Percentiles rank a stretch among this genome's conserved stretches.
Conservation (phyloP, 2,888 invertebrate species). For the Neoitamus cyanurus region DNA sequence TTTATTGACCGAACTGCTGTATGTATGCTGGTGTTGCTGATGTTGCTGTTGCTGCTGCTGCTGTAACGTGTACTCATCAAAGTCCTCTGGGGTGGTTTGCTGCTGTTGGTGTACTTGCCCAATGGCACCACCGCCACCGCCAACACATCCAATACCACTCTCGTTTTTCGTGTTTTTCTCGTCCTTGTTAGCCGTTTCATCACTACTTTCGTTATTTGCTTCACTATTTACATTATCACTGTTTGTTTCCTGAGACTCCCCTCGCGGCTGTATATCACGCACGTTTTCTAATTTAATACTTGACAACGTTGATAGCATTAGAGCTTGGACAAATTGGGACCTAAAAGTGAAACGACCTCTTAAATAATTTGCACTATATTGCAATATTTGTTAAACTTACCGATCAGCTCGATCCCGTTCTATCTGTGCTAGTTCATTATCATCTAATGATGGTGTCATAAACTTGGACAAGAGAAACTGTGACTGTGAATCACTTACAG, state of each 20-base stretch:
- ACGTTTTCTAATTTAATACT: constrained; percentile 58
- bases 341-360: constrained; percentile 49
- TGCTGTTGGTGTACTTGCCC: constrained; percentile 64
- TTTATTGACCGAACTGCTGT: constrained; percentile 56
- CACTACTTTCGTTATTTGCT: constrained; percentile 55
- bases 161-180: constrained; percentile 53
- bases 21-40: constrained; percentile 14
- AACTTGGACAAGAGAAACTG: constrained; percentile 67
- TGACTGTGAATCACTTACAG: constrained; percentile 58
- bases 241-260: constrained; percentile 59
- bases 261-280: constrained; percentile 56
- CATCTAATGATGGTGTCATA: constrained; percentile 69
- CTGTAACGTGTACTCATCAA: constrained; percentile 61
- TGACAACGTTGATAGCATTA: constrained; percentile 73
- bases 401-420: constrained; percentile 72
- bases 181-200: constrained; percentile 53
- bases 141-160: constrained; percentile 50
- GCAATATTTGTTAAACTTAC: constrained; percentile 57
- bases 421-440: constrained; percentile 68
- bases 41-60: constrained; percentile 48
- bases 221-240: constrained; percentile 66
- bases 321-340: constrained; percentile 76
- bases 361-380: too few relatives aligned
- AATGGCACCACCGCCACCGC: constrained; percentile 48
- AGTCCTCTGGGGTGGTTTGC: constrained; percentile 66